Base-by-base conservation (phyloP, 2,888 invertebrate species). In the Caenorhabditis sp. region DNA sequence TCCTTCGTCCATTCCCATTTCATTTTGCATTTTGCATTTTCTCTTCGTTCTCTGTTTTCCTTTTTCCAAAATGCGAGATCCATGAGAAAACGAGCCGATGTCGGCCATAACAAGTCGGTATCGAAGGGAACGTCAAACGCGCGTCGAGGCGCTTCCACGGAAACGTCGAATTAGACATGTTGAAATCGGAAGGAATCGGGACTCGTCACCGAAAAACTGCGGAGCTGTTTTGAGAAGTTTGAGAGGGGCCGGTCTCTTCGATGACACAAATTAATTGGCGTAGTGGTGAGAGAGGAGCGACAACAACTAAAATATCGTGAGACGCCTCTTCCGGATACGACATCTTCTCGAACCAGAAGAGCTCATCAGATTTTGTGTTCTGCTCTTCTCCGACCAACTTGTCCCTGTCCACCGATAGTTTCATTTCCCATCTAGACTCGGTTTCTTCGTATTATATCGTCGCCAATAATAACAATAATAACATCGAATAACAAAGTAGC, bases 391-490 rank as follows among this genome's bases (percentile, higher is more conserved):
- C n/a, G n/a, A n/a, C n/a, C n/a, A n/a, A n/a, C n/a, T n/a, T n/a
- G n/a, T n/a, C n/a, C n/a, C n/a, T 3, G 15, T 6, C 13, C 15
- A 13, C 6, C 50, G 50, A 50, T 20, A 18, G 50, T 50, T 50
- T 50, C 50, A 50, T 50, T 18, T 50, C 50, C 50, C 50, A n/a
- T 4, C 44, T 5, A 3, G 20, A 26, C n/a, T n/a, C n/a, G n/a
- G 55, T 32, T 20, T n/a, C 56, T 56, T n/a, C 50, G 8, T 13
- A 26, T 55, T 50, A 50, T 50, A 20, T 20, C 6, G 32, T 47
- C 37, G 18, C 56, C 64, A 72, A 72, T 72, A 64, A 64, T 47
- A 58, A n/a, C 11, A 6, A 20, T n/a, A n/a, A n/a, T n/a, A n/a
- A n/a, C n/a, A n/a, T n/a, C n/a, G n/a, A n/a, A n/a, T n/a, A n/a